Base-by-base conservation (phyloP, 1,140 invertebrate genomes). In the Octopus sinensis region DNA sequence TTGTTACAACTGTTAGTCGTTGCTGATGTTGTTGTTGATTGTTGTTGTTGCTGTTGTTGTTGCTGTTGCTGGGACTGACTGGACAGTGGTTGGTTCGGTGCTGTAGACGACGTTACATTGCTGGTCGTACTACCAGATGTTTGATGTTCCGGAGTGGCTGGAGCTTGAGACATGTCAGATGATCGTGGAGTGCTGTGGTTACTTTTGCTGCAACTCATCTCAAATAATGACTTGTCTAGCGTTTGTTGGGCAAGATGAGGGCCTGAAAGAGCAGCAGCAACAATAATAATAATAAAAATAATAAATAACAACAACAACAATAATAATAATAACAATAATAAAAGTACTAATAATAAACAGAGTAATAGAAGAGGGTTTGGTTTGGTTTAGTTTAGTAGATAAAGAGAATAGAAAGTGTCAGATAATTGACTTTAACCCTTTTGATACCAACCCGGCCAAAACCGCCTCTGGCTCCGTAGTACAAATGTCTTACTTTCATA, bases 201-300 rank as follows among this genome's bases (percentile, higher is more conserved):
- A 81, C 82, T 85, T 83, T 82, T 80, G 12, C 81, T 82, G 13
- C 75, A 76, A 6, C 62, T 80, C 17, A 84, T 79, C n/a, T 88
- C 87, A 84, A 88, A 88, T 79, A 87, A 84, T 5, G 86, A 84
- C 80, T 88, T 85, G 82, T 86, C 86, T 80, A 87, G 79, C 10
- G 94, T 94, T 83, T 97, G 93, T 85, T 94, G 93, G 23, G 94
- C 94, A 75, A 98, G 91, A 90, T 95, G 94, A 2, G 96, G 96
- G 13, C 95, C 95, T 89, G 79, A 62, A 85, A 84, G 30, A 43
- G 30, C 30, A 43, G 30, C 30, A 43, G 73, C 30, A 43, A 3
- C 30, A 43, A 3, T 0, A 43, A 43, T 43, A 3, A 43, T 43
- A 43, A 43, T 43, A 43, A 43, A 0, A 43, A 43, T 43, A 43